These are phyloP conservation scores for Pseudochromis fuscus DNA, from an alignment of 2,797 vertebrate species.

Conservation along the genomic window DNA sequence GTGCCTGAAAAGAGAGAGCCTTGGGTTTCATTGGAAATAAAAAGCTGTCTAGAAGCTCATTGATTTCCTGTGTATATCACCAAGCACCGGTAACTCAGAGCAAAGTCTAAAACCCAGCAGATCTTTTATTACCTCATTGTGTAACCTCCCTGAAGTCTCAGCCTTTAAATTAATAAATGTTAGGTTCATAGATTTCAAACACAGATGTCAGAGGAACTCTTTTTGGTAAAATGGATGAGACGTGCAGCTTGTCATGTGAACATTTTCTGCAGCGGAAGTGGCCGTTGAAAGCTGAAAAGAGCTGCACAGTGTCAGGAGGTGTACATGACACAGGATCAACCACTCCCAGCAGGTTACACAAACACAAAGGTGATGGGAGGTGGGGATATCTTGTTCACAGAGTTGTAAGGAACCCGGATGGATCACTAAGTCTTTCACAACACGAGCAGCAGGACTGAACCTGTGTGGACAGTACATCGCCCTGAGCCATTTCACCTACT, in stretches of 20 bases:
- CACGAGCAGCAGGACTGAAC: slow-evolving; percentile 4
- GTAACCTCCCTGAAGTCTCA: slow-evolving; percentile 9
- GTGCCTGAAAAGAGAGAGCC: slow-evolving; percentile 15
- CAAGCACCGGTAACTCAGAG: neutral
- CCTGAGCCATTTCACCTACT: slow-evolving; percentile 9
- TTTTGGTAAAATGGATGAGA: slow-evolving; percentile 10
- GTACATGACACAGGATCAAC: slow-evolving; percentile 24
- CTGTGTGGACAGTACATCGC: neutral
- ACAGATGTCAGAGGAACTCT: slow-evolving; percentile 14
- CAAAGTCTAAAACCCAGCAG: slow-evolving; percentile 8
- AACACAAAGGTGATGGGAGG: slow-evolving; percentile 38
- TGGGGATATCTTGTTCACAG: slow-evolving; percentile 27
- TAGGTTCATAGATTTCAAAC: slow-evolving; percentile 22
- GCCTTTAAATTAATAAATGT: slow-evolving; percentile 10
- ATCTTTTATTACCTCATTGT: slow-evolving; percentile 8
- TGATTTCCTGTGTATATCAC: slow-evolving; percentile 13
- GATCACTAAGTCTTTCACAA: slow-evolving; percentile 4
- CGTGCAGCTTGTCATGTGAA: neutral
- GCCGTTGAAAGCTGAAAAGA: slow-evolving; percentile 27
- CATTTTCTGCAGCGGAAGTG: slow-evolving; percentile 41
- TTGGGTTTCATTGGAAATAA: slow-evolving; percentile 27
- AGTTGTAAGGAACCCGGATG: slow-evolving; percentile 13
- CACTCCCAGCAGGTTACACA: slow-evolving; percentile 42
- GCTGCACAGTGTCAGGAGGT: slow-evolving; percentile 11
- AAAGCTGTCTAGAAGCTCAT: slow-evolving; percentile 16